A percentile compares a stretch with the other conserved stretches of the same genome.
phyloP scores from a whole-genome alignment of 1,140 invertebrate genomes.

The Heliconius eleuchia region DNA sequence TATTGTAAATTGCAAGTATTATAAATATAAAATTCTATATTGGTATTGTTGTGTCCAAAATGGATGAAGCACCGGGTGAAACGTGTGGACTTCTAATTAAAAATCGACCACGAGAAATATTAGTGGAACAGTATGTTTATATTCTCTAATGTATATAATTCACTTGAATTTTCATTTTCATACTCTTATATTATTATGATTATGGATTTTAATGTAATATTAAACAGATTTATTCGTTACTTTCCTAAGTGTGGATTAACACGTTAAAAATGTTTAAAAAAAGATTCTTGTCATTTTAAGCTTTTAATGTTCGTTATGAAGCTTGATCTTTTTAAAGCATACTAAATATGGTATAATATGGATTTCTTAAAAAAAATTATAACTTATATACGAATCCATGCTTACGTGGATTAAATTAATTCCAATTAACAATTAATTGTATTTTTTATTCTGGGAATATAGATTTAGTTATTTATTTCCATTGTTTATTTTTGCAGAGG shows the following conservation, averaged over 20 bases:
- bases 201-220: no score
- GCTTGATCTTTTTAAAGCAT: no score
- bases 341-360: no score
- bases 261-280: no score
- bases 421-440: not conserved
- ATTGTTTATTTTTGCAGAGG: slow-evolving; percentile 83
- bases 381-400: no score
- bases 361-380: no score
- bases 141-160: not conserved
- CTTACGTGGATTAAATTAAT: no score
- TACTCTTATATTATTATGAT: no score
- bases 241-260: no score
- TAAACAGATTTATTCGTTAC: no score
- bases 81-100: slow-evolving; percentile 14
- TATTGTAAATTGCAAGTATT: not conserved
- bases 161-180: not conserved
- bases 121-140: slow-evolving; percentile 15
- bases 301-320: no score
- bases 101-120: slow-evolving; percentile 9
- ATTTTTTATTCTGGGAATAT: not conserved
- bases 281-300: no score
- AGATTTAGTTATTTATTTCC: not conserved
- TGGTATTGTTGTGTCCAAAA: slow-evolving; percentile 2
- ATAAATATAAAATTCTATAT: not conserved
- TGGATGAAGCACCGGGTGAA: slow-evolving; percentile 17